Conservation (phyloP, 1,140 invertebrate species). For the Nephotettix cincticeps region DNA sequence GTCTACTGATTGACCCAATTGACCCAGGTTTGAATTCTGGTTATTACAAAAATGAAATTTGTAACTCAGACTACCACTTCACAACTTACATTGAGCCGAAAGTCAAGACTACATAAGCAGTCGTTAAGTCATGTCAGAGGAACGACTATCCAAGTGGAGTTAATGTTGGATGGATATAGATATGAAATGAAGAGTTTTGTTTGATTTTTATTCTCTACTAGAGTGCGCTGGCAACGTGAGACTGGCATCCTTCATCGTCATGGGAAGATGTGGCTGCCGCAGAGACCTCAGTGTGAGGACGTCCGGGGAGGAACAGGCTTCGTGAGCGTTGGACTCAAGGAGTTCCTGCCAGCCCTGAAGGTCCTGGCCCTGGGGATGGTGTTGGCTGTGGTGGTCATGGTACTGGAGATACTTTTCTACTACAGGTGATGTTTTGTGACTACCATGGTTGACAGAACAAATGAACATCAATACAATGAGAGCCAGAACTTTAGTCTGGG, state of each 20-base stretch:
- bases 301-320: slow-evolving; percentile 47
- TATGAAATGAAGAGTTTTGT: not conserved
- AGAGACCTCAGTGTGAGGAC: slow-evolving; percentile 49
- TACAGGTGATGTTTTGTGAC: no score
- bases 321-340: slow-evolving; percentile 51
- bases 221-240: slow-evolving; percentile 49
- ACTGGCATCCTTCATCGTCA: slow-evolving; percentile 47
- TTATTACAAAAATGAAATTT: no score
- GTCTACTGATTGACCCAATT: no score
- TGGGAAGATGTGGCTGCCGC: slow-evolving; percentile 47
- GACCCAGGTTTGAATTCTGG: no score
- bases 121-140: not conserved
- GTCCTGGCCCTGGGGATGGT: slow-evolving; percentile 41
- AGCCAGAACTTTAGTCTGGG: no score
- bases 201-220: slow-evolving; percentile 20
- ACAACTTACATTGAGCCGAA: not conserved
- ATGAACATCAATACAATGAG: no score
- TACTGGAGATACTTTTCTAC: slow-evolving; percentile 22
- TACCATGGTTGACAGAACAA: no score
- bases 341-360: slow-evolving; percentile 50
- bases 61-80: no score
- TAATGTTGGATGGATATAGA: not conserved
- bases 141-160: not conserved
- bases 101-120: not conserved
- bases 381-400: slow-evolving; percentile 18